These are phyloP conservation scores for Neodontobutis hainanensis DNA, from an alignment of 2,113 vertebrate genomes.

Conservation along the genomic window DNA sequence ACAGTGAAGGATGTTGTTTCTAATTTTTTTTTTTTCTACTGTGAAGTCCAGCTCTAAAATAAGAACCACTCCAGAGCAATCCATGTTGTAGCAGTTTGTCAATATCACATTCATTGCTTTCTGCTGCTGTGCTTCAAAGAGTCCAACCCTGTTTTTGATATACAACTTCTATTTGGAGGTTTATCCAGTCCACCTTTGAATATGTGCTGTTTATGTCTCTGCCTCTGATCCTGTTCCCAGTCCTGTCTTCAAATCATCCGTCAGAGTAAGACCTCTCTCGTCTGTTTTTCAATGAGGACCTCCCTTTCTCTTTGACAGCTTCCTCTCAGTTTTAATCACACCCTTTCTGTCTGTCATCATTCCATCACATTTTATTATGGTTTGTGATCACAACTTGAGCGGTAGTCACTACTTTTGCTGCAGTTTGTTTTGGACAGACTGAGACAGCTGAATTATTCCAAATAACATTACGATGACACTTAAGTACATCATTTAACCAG, in stretches of 20 bases:
- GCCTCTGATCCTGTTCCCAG: slow-evolving; percentile 28
- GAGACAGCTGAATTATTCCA: neutral
- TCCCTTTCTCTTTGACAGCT: slow-evolving; percentile 31
- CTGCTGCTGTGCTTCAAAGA: slow-evolving; percentile 42
- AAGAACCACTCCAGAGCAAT: slow-evolving; percentile 17
- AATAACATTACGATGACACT: neutral
- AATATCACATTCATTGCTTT: slow-evolving; percentile 43
- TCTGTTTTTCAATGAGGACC: slow-evolving; percentile 18
- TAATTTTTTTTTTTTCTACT: slow-evolving; percentile 19
- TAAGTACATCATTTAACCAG: too few relatives aligned
- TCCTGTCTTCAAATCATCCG: slow-evolving; percentile 17
- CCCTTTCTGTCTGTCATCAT: neutral
- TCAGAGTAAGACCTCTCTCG: slow-evolving; percentile 32
- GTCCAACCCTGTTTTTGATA: slow-evolving; percentile 34
- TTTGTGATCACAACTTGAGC: neutral
- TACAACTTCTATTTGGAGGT: slow-evolving; percentile 34
- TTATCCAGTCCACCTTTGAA: slow-evolving; percentile 28
- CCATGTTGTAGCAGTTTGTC: slow-evolving; percentile 51
- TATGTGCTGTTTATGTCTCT: slow-evolving; percentile 8
- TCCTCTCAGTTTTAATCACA: slow-evolving; percentile 7
- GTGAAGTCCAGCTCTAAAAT: slow-evolving; percentile 28
- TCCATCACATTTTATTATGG: slow-evolving; percentile 17
- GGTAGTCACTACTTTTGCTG: neutral
- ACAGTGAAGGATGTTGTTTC: slow-evolving; percentile 17
- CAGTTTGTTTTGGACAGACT: neutral